Evolutionary conservation across 1,140 invertebrate genomes (phyloP), one percentile per base, ranked within the genome.

Genomic region (Habropoda laboriosa): DNA sequence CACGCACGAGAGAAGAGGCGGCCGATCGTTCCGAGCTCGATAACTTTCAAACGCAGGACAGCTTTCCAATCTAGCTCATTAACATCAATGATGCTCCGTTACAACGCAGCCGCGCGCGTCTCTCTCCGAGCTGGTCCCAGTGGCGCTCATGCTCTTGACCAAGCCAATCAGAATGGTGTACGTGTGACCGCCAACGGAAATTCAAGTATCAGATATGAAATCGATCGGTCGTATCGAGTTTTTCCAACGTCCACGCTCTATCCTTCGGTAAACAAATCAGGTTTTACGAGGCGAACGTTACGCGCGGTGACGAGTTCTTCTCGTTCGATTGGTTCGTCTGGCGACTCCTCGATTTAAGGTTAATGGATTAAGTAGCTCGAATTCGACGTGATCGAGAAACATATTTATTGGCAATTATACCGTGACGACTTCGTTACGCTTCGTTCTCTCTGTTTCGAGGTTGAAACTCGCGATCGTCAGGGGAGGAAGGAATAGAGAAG

Each of bases 51-150:
- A 87, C 80, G 80, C 81, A 80, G 81, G 85, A 88, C 86, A 89
- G 88, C 87, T 90, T 89, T 90, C 89, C 89, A 90, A 90, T 90
- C 87, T 86, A 89, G 86, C 86, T 89, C 86, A 90, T 90, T 89
- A 88, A 90, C 87, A 89, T 89, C 87, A 86, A 90, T 89, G 87
- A 90, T 89, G 82, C 82, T 88, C 81, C 79, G 82, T 87, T 88
- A 75, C 81, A 86, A 83, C 71, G 79, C 79, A 72, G 78, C n/a
- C 66, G 53, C 70, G 27, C 21, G 27, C 3, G n/a, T n/a, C n/a
- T n/a, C 16, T 55, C 67, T 47, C 53, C 67, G 60, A 81, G 30
- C 51, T 24, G 16, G n/a, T n/a, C n/a, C 24, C 79, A 85, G 51
- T 60, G 83, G 53, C 55, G 30, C 79, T 81, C 83, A 85, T 70